Base-by-base conservation (phyloP, 2,113 vertebrate species). In the Setophaga kirtlandii region DNA sequence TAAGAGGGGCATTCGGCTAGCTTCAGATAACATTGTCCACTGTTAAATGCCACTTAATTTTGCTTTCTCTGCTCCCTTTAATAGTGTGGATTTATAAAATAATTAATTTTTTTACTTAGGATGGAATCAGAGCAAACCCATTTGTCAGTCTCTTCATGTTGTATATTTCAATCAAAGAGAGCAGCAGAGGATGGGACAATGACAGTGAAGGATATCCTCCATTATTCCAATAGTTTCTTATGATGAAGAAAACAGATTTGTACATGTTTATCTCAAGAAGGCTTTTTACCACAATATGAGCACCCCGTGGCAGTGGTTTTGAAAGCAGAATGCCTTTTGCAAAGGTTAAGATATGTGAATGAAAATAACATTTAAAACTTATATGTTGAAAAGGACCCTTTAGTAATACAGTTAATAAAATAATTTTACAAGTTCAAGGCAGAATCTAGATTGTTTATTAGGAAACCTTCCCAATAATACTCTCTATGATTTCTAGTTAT, bases 271-370 rank as follows among this genome's bases (percentile, higher is more conserved):
- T 73, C 75, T 92, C 69, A 71, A 82, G 65, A 70, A 71, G 15
- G 25, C 19, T 58, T 71, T 87, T 80, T 14, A 9, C 58, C 28
- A 12, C 28, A 68, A 41, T 28, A 27, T 55, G 47, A 44, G 50
- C 0, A 3, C 2, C 16, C 78, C 31, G n/a, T 44, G 22, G 39
- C 47, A 0, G 0, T 23, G 25, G 53, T 75, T 92, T 53, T 27
- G 58, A 85, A 52, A 88, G 55, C 37, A 56, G 17, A 91, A 47
- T 1, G 15, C 16, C 14, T 63, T 77, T 77, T 74, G 21, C 15
- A 53, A 41, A 55, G 12, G 14, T 74, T 31, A 52, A 82, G 64
- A 35, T 60, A 31, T 4, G 10, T 25, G 28, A 64, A 52, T 52
- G 25, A 89, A 79, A 93, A 64, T 28, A 59, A 39, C 11, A 18